Conservation (phyloP, 92 coral and sea anemone species). For the Hydrozoanthus gracilis region DNA sequence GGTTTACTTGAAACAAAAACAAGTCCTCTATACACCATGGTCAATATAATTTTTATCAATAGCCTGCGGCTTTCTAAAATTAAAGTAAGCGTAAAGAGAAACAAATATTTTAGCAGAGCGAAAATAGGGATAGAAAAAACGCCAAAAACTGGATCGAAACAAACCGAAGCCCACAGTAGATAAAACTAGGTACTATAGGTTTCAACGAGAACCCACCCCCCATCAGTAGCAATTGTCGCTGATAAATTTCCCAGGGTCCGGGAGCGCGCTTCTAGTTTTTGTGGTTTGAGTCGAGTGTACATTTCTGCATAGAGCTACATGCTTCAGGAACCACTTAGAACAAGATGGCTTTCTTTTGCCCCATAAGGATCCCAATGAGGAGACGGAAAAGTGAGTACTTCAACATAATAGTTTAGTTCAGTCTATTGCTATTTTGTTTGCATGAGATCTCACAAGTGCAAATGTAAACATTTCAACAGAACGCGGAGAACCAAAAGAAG, state of each 20-base stretch:
- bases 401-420: conserved; percentile 19
- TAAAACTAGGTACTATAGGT: too few species aligned
- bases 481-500: conserved; percentile 58
- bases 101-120: too few species aligned
- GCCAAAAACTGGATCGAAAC: too few species aligned
- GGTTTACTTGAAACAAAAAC: too few species aligned
- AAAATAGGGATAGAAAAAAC: too few species aligned
- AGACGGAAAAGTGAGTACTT: conserved; percentile 81
- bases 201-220: neutral
- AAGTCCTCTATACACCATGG: too few species aligned
- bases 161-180: too few species aligned
- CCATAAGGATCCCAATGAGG: conserved; percentile 82
- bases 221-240: conserved; percentile 21
- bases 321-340: neutral
- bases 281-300: neutral
- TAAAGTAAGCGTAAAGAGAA: too few species aligned
- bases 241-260: conserved; percentile 30
- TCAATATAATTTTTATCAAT: too few species aligned
- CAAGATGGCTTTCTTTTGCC: conserved; percentile 90
- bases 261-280: neutral
- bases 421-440: conserved; percentile 72
- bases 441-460: conserved; percentile 44
- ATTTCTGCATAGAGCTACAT: neutral
- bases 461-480: conserved; percentile 73
- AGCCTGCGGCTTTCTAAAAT: too few species aligned